Evolutionary conservation across 2,113 vertebrate genomes (phyloP).

Genomic region (Sorex araneus): DNA sequence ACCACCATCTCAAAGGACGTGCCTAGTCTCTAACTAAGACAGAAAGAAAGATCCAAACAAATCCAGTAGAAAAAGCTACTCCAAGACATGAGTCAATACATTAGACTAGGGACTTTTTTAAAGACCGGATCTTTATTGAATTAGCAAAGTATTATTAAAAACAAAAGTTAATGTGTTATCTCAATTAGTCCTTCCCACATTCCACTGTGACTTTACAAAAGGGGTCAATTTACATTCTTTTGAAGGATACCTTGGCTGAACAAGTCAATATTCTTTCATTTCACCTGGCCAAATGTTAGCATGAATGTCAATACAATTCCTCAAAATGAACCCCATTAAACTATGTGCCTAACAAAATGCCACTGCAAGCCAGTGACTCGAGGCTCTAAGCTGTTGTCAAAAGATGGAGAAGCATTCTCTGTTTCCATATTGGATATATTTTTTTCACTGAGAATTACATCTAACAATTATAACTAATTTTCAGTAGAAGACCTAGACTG

Average conservation of each 20-base stretch:
- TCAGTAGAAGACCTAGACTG: not conserved
- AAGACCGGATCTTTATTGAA: slow-evolving; percentile 78
- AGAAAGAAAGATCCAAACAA: slow-evolving; percentile 68
- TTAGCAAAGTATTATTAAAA: slow-evolving; percentile 76
- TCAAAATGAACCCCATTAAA: slow-evolving; percentile 75
- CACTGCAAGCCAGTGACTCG: slow-evolving; percentile 70
- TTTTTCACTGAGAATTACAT: slow-evolving; percentile 55
- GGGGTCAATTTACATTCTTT: slow-evolving; percentile 78
- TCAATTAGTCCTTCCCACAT: slow-evolving; percentile 83
- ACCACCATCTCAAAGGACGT: not conserved
- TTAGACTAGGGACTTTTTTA: not conserved
- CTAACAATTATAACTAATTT: slow-evolving; percentile 30
- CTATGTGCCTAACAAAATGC: slow-evolving; percentile 84
- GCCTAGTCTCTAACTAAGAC: slow-evolving; percentile 58
- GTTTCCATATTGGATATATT: slow-evolving; percentile 76
- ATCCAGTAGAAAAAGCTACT: slow-evolving; percentile 64
- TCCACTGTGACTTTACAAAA: slow-evolving; percentile 84
- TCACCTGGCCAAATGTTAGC: slow-evolving; percentile 77
- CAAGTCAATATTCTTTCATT: slow-evolving; percentile 74
- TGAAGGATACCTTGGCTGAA: slow-evolving; percentile 65
- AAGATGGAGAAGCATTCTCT: slow-evolving; percentile 71
- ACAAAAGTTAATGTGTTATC: slow-evolving; percentile 75
- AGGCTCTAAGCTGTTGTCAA: slow-evolving; percentile 57
- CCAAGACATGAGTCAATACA: not conserved
- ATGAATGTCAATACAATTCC: slow-evolving; percentile 77